These are phyloP conservation scores for Mellivora capensis DNA, from an alignment of 2,113 vertebrate genomes.

Conservation along the genomic window DNA sequence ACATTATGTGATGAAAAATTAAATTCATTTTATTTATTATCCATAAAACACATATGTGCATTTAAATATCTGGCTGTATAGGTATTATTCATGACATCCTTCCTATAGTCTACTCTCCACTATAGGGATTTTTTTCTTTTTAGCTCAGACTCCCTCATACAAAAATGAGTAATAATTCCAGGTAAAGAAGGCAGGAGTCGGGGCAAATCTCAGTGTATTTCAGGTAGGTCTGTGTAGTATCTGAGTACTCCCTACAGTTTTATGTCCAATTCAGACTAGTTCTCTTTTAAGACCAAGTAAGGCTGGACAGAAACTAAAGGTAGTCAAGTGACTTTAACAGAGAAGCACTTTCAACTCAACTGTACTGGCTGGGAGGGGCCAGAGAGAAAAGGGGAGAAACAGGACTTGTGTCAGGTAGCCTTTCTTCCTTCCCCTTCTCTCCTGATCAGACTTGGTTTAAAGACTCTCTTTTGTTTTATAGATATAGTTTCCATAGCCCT, in stretches of 20 bases:
- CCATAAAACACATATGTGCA: neutral
- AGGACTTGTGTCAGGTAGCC: neutral
- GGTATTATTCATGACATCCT: neutral
- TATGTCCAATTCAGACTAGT: neutral
- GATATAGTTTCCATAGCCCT: neutral
- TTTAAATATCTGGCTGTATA: neutral
- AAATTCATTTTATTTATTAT: conserved; percentile 1
- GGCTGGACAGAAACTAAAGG: neutral
- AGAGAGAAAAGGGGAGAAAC: neutral
- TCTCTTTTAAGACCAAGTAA: neutral
- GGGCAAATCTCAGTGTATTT: neutral
- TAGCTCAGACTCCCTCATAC: conserved; percentile 37
- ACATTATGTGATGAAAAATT: neutral
- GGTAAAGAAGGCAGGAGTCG: conserved; percentile 28
- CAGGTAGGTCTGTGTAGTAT: neutral
- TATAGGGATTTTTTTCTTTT: neutral
- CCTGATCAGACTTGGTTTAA: neutral
- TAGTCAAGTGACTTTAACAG: neutral
- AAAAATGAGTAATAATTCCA: conserved; percentile 59
- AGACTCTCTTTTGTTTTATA: neutral
- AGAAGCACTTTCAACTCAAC: neutral
- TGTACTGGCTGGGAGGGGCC: neutral
- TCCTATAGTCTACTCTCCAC: conserved; percentile 16
- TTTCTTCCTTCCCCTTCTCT: neutral
- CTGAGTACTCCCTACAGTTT: neutral